phyloP scores from a whole-genome alignment of 2,888 invertebrate genomes.

The Crossocerus cetratus region DNA sequence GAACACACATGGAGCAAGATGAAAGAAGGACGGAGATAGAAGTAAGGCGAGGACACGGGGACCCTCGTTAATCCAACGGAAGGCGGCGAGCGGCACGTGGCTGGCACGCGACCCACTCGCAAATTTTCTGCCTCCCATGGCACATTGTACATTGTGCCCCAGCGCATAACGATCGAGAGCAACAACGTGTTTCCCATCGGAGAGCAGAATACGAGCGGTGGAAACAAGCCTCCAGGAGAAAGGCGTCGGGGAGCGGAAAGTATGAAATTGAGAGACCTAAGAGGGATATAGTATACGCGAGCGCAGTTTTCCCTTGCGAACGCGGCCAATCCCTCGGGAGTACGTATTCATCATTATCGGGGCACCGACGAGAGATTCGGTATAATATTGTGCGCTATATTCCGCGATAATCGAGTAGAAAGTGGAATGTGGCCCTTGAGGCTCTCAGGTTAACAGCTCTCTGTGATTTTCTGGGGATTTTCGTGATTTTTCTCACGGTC shows the following conservation, averaged over 20 bases:
- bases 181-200: constrained; percentile 30
- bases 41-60: constrained; percentile 19
- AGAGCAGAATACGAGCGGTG: constrained; percentile 7
- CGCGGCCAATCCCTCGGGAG: not conserved
- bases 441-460: too few relatives aligned
- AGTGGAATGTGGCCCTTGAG: not conserved
- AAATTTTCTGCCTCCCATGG: constrained; percentile 51
- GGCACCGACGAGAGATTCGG: not conserved
- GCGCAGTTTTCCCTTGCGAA: not conserved
- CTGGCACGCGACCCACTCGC: constrained; percentile 58
- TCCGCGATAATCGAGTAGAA: not conserved
- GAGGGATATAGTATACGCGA: not conserved
- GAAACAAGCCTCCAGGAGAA: constrained; percentile 10
- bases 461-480: too few relatives aligned
- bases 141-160: constrained; percentile 30
- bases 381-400: not conserved
- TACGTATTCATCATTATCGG: not conserved
- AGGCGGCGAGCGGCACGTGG: constrained; percentile 58
- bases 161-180: constrained; percentile 6
- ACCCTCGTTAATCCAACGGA: constrained; percentile 53
- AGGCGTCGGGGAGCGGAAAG: not conserved
- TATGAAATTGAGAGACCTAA: not conserved
- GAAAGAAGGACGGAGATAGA: constrained; percentile 24
- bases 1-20: not conserved
- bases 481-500: too few relatives aligned